Percentiles rank a stretch among this genome's conserved stretches.
These are phyloP conservation scores for Cactoblastis cactorum DNA, from an alignment of 2,888 invertebrate species.

Conservation along the genomic window DNA sequence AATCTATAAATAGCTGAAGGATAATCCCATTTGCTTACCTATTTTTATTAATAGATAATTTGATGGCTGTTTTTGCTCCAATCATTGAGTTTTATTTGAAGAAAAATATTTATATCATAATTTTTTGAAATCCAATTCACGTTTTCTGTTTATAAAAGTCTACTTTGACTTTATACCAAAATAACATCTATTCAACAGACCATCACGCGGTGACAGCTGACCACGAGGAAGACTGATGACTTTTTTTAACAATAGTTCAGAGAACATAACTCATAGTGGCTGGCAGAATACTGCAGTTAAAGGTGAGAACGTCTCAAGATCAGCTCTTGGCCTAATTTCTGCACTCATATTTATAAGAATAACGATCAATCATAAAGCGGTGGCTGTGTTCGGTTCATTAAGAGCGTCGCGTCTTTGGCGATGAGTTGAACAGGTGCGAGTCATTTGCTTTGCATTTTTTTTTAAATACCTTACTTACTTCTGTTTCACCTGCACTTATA, in stretches of 20 bases:
- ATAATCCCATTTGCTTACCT: no score
- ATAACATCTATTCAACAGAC: slow-evolving; percentile 8
- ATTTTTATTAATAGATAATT: no score
- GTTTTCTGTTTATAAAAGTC: no score
- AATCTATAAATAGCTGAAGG: no score
- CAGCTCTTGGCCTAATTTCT: slow-evolving; percentile 66
- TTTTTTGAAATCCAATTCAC: no score
- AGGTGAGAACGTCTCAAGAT: slow-evolving; percentile 64
- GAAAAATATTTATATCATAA: no score
- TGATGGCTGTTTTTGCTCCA: no score
- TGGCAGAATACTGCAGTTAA: slow-evolving; percentile 54
- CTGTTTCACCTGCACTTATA: neutral
- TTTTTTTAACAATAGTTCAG: slow-evolving; percentile 41
- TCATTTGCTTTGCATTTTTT: slow-evolving; percentile 19
- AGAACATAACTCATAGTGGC: slow-evolving; percentile 43
- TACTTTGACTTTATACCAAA: slow-evolving; percentile 33
- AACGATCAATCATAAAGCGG: slow-evolving; percentile 61
- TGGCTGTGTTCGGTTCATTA: slow-evolving; percentile 46
- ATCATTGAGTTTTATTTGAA: no score
- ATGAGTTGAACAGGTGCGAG: slow-evolving; percentile 35
- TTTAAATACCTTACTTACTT: neutral
- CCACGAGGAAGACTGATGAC: slow-evolving; percentile 32
- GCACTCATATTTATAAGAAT: slow-evolving; percentile 59
- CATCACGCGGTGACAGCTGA: slow-evolving; percentile 16
- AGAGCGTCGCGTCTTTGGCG: slow-evolving; percentile 34